A percentile compares a stretch with the other conserved stretches of the same genome.
Evolutionary conservation across 2,888 invertebrate genomes (phyloP).

Genomic region (Eupithecia pulchellata): DNA sequence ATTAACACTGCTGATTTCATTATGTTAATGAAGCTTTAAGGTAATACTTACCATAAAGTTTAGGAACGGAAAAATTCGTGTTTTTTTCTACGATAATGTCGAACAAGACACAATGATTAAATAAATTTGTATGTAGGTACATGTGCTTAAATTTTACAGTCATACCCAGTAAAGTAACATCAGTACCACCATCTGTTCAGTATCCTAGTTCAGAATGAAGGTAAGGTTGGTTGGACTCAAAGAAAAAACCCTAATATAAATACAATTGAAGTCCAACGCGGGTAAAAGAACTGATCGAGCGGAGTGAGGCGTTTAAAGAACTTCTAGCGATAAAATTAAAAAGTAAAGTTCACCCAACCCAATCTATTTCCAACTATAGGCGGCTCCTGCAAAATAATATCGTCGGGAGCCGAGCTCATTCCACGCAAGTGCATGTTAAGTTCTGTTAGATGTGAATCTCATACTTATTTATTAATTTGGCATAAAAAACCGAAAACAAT

Average conservation of each 20-base stretch:
- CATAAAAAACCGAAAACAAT: too few relatives aligned
- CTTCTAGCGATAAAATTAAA: constrained; percentile 39
- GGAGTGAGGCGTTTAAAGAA: constrained; percentile 29
- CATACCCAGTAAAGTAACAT: too few relatives aligned
- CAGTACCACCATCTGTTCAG: background rate
- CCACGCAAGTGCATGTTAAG: constrained; percentile 48
- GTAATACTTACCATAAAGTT: too few relatives aligned
- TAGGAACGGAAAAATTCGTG: background rate
- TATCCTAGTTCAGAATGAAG: background rate
- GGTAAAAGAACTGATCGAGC: constrained; percentile 24
- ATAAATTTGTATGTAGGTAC: too few relatives aligned
- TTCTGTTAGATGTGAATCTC: constrained; percentile 25
- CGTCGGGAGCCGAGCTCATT: constrained; percentile 41
- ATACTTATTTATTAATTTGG: too few relatives aligned
- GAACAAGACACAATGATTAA: too few relatives aligned
- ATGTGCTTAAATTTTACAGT: too few relatives aligned
- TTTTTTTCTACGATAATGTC: background rate
- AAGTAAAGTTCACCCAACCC: constrained; percentile 37
- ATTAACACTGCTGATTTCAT: too few relatives aligned
- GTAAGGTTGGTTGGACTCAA: too few relatives aligned
- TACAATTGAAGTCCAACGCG: constrained; percentile 6
- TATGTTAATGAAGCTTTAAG: too few relatives aligned
- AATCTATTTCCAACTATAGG: constrained; percentile 42
- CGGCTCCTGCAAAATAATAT: constrained; percentile 40
- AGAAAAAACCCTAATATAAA: constrained; percentile 10